Base-by-base conservation (phyloP, 64 coral and sea anemone species). In the Anthopleura sola region DNA sequence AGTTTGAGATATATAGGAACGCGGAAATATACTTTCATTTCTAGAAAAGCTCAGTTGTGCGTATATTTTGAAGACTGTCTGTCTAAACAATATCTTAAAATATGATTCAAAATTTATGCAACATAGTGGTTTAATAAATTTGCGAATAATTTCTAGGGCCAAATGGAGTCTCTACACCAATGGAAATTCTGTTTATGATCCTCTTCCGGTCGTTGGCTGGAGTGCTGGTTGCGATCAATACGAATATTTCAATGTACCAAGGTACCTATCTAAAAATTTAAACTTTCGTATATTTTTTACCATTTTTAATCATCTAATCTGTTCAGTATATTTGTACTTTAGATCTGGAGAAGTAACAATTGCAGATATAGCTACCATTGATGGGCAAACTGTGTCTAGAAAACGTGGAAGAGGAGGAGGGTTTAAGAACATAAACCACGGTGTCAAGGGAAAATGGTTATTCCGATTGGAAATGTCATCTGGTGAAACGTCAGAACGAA, bases 131-230 rank as follows among this genome's bases (percentile, higher is more conserved):
- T 60, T 8, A 51, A 51, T 16, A 51, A 51, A 40, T 40, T 40
- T 40, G 39, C 15, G 49, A 62, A n/a, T 60, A 13, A 24, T 62
- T n/a, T 62, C 10, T 10, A 62, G 58, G 0, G 24, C 20, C 23
- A 62, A 62, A 14, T 62, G 58, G 58, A 6, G 21, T 62, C 58
- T 62, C 0, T 62, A 62, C 23, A 62, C 58, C 58, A 36, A 37
- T 53, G 86, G 18, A 62, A 62, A 62, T 9, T 0, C 21, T n/a
- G 58, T 9, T n/a, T n/a, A 62, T 62, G 58, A 62, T 62, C 58
- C 58, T 62, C 53, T 87, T 56, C 86, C 86, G 24, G 86, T 87
- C n/a, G 74, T 87, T 40, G 86, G 76, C 36, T 87, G 86, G 86
- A 87, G 75, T 80, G 71, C 55, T 60, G 86, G 49, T 47, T 26